Percentiles rank a stretch among this genome's conserved stretches.
These are phyloP conservation scores for Drosophila guanche DNA, from an alignment of 1,140 invertebrate species.

Conservation along the genomic window DNA sequence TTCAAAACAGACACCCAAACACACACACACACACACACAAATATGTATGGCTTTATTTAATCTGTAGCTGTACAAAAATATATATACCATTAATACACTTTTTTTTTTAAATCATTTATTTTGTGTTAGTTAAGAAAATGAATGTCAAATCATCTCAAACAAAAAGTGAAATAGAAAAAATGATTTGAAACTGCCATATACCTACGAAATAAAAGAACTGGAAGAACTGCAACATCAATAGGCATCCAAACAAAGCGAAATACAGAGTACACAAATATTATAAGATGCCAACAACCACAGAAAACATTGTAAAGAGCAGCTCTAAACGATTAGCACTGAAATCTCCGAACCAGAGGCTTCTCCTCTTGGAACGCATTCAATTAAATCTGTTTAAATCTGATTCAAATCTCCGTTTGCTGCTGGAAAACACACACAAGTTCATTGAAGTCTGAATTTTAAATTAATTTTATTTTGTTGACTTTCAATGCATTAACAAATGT, in stretches of 20 bases:
- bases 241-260: slow-evolving; percentile 9
- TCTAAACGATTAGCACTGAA: too few relatives aligned
- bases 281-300: not conserved
- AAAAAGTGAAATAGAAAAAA: slow-evolving; percentile 44
- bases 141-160: slow-evolving; percentile 75
- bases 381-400: not conserved
- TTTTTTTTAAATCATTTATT: slow-evolving; percentile 31
- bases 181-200: slow-evolving; percentile 76
- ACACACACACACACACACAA: slow-evolving; percentile 15
- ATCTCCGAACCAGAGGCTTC: too few relatives aligned
- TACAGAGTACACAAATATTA: slow-evolving; percentile 3
- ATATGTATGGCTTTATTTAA: slow-evolving; percentile 10
- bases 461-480: slow-evolving; percentile 32
- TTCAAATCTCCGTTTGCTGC: slow-evolving; percentile 1
- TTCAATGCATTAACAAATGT: slow-evolving; percentile 8
- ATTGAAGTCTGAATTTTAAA: slow-evolving; percentile 54
- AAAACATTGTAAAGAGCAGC: too few relatives aligned
- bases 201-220: slow-evolving; percentile 38
- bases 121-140: slow-evolving; percentile 38
- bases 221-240: slow-evolving; percentile 24
- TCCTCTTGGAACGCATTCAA: too few relatives aligned
- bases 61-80: slow-evolving; percentile 6
- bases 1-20: not conserved
- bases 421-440: slow-evolving; percentile 9
- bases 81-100: slow-evolving; percentile 3